A percentile compares a stretch with the other conserved stretches of the same genome.
Evolutionary conservation across 2,888 invertebrate species (phyloP).

Genomic region (Trichogramma evanescens): DNA sequence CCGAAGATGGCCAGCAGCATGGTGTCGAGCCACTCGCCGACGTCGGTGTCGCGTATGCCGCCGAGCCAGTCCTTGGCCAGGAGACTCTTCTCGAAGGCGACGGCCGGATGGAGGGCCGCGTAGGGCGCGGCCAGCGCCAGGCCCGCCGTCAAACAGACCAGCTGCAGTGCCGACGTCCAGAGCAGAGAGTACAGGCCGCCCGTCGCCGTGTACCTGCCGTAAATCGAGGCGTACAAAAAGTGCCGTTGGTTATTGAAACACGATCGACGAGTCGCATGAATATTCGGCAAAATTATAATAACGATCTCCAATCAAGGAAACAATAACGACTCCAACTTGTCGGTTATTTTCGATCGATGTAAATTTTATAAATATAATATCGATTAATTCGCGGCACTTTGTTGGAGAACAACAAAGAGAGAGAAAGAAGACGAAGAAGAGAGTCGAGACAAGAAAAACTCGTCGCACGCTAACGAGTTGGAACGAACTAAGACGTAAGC

Average conservation of each 20-base stretch:
- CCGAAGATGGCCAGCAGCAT: conserved; percentile 58
- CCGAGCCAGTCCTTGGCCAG: conserved; percentile 54
- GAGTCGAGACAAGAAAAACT: not conserved
- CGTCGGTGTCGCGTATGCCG: conserved; percentile 46
- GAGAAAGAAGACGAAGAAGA: not conserved
- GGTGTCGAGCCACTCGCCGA: conserved; percentile 54
- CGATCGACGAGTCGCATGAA: too few relatives aligned
- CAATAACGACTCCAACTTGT: not conserved
- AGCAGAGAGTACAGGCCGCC: conserved; percentile 66
- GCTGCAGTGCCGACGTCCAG: conserved; percentile 65
- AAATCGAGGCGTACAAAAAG: too few relatives aligned
- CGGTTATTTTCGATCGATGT: not conserved
- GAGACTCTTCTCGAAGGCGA: conserved; percentile 40
- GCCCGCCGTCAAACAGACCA: conserved; percentile 61
- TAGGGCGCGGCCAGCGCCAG: conserved; percentile 62
- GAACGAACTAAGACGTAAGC: not conserved
- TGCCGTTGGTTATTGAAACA: too few relatives aligned
- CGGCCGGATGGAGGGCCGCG: conserved; percentile 54
- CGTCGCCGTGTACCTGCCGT: conserved; percentile 56
- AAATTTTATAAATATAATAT: too few relatives aligned
- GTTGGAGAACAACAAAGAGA: too few relatives aligned
- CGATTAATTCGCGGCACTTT: too few relatives aligned
- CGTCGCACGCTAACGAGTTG: not conserved
- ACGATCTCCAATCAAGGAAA: not conserved
- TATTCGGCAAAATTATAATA: too few relatives aligned